Evolutionary conservation across 2,113 vertebrate species (phyloP), one percentile per base, ranked within the genome.

Genomic region (Rattus rattus): DNA sequence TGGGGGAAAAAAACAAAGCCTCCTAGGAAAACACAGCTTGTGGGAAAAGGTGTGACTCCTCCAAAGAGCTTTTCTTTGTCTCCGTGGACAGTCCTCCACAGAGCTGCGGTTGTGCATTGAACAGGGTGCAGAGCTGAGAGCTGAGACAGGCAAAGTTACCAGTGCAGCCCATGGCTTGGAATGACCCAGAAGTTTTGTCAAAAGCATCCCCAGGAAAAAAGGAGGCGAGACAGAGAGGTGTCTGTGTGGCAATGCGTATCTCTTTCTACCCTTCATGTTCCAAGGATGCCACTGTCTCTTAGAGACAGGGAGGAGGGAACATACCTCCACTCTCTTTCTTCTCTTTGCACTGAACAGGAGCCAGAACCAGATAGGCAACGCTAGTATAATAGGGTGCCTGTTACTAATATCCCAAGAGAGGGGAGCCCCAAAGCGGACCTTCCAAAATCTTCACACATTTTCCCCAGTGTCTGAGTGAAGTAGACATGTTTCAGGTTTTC

Each of bases 11-110:
- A 96, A 91, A 91, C 92, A 92, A 94, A 94, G 65, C 75, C 84
- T 96, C 90, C 95, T 92, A 79, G 88, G 91, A 95, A 96, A 94
- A 93, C 94, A 94, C 10, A 67, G 88, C 90, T 86, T 96, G 96
- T 96, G 96, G 97, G 92, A 59, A 96, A 95, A 96, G 95, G 95
- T 95, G 91, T 84, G 72, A 94, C 95, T 56, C 86, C 91, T 54
- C 70, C 47, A 54, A 93, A 94, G 95, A 92, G 96, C 92, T 91
- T 89, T 63, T 47, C 96, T 97, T 97, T 97, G 95, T 98, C 88
- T 94, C 90, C 86, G 67, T 19, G 76, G 91, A 89, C 54, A 61
- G 11, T 22, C 4, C 67, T 91, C 39, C 39, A 70, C 92, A 85
- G 95, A 95, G 59, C 59, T 90, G 0, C n/a, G 77, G 33, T 56